Evolutionary conservation across 1,140 invertebrate genomes (phyloP).

Genomic region (Eulimnadia texana): DNA sequence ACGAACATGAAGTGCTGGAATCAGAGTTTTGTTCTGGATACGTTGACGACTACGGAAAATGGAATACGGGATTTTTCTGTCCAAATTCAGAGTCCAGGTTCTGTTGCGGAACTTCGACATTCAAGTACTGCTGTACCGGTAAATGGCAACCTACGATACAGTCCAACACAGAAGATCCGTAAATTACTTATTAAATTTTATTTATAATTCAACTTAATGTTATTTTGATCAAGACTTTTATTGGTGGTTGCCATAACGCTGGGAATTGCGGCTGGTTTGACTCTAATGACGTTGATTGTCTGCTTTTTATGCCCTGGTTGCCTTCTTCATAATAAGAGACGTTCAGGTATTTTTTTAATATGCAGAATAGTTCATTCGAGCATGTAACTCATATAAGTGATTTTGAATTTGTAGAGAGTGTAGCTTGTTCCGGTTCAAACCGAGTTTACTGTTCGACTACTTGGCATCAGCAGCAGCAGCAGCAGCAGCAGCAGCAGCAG

Average conservation of each 20-base stretch:
- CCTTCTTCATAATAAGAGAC: slow-evolving; percentile 25
- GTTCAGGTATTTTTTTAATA: slow-evolving; percentile 1
- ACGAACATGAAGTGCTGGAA: slow-evolving; percentile 23
- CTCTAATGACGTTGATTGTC: slow-evolving; percentile 24
- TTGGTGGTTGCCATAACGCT: slow-evolving; percentile 24
- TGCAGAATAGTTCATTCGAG: too few species aligned
- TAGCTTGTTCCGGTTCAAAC: too few species aligned
- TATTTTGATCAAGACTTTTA: background rate
- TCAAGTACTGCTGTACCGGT: slow-evolving; percentile 31
- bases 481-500: too few species aligned
- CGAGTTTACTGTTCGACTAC: too few species aligned
- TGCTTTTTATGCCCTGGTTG: slow-evolving; percentile 28
- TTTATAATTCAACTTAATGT: slow-evolving; percentile 2
- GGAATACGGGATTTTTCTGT: slow-evolving; percentile 35
- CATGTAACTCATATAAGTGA: too few species aligned
- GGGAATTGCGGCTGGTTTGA: slow-evolving; percentile 23
- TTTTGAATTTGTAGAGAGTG: too few species aligned
- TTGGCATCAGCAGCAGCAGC: too few species aligned
- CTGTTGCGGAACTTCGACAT: slow-evolving; percentile 31
- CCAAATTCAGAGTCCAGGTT: slow-evolving; percentile 28
- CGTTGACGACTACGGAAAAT: slow-evolving; percentile 31
- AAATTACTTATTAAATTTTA: background rate
- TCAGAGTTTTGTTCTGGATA: slow-evolving; percentile 33
- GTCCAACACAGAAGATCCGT: background rate
- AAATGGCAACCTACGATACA: slow-evolving; percentile 4